These are phyloP conservation scores for Syritta pipiens DNA, from an alignment of 2,888 invertebrate species.

Conservation along the genomic window DNA sequence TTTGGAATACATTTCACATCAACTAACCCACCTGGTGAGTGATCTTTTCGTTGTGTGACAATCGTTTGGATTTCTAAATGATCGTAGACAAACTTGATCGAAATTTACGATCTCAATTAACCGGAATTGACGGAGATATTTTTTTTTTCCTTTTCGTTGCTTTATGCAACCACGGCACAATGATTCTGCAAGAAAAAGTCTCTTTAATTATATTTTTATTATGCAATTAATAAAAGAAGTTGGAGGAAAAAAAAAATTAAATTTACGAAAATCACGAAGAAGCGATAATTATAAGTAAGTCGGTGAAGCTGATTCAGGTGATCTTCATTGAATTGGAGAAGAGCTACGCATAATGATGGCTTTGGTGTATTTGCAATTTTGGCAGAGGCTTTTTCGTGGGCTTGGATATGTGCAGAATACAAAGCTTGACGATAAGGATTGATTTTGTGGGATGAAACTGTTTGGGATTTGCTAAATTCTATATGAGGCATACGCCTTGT, in stretches of 20 bases:
- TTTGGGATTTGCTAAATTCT: no score
- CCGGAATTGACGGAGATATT: constrained; percentile 20
- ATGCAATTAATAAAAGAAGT: constrained; percentile 11
- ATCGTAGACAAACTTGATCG: background rate
- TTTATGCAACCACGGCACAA: background rate
- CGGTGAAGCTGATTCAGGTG: constrained; percentile 23
- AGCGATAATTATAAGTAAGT: constrained; percentile 18
- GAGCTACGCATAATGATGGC: background rate
- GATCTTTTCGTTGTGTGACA: constrained; percentile 6
- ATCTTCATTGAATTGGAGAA: constrained; percentile 17
- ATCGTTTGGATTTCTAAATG: background rate
- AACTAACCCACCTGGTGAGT: constrained; percentile 8
- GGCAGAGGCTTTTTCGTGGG: no score
- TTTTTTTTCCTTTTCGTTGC: background rate
- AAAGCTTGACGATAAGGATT: no score
- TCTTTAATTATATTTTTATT: constrained; percentile 10
- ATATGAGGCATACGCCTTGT: no score
- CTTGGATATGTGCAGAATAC: no score
- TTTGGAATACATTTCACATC: background rate
- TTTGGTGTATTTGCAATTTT: background rate
- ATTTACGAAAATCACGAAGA: background rate
- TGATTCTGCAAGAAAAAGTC: background rate
- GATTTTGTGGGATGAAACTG: no score
- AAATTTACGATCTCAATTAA: constrained; percentile 26
- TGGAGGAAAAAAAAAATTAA: background rate